Conservation (phyloP, 2,888 invertebrate species). For the Lasioglossum figueresi region DNA sequence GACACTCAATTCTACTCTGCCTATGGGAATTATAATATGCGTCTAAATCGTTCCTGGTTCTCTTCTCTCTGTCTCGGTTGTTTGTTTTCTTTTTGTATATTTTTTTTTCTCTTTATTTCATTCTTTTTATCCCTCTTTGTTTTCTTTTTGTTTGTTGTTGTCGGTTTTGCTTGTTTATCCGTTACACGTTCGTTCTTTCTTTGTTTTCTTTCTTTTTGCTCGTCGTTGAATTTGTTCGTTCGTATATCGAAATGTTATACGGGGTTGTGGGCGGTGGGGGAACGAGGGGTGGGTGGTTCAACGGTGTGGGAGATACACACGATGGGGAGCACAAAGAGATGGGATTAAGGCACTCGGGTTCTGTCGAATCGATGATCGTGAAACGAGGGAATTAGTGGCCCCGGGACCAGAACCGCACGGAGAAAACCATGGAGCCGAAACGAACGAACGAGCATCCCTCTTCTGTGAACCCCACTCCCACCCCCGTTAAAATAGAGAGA, state of each 20-base stretch:
- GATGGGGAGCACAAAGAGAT: constrained; percentile 51
- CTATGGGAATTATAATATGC: constrained; percentile 71
- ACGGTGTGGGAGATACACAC: constrained; percentile 9
- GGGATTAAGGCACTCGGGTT: constrained; percentile 78
- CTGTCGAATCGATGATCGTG: constrained; percentile 65
- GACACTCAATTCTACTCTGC: constrained; percentile 72
- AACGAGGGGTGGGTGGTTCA: neutral
- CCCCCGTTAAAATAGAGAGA: neutral
- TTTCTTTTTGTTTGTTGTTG: neutral
- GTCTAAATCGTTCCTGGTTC: constrained; percentile 68
- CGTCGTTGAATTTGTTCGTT: constrained; percentile 25
- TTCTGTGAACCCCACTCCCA: neutral
- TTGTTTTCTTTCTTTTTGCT: constrained; percentile 23
- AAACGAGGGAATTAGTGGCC: constrained; percentile 30
- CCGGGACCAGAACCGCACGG: constrained; percentile 52
- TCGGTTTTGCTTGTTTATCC: constrained; percentile 3
- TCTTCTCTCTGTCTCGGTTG: constrained; percentile 42
- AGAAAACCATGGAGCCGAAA: constrained; percentile 45
- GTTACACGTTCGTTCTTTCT: constrained; percentile 13
- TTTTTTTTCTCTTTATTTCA: constrained; percentile 18
- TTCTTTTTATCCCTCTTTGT: constrained; percentile 1
- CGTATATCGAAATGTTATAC: constrained; percentile 19
- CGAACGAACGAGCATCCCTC: neutral
- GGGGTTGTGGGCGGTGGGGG: neutral
- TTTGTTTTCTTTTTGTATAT: constrained; percentile 9